phyloP scores from a whole-genome alignment of 2,888 invertebrate genomes.

The Drosophila yooni region DNA sequence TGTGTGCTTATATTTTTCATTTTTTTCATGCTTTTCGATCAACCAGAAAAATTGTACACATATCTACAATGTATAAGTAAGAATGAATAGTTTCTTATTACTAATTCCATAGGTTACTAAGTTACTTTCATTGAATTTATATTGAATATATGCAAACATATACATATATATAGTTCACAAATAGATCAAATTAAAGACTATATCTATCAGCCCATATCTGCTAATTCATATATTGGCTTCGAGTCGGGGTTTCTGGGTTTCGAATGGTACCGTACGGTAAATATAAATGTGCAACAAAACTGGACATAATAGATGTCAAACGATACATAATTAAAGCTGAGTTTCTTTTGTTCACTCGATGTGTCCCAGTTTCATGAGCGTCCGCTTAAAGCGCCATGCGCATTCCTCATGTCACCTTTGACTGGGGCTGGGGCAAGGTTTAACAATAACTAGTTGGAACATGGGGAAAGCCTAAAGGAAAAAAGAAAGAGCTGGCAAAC shows the following conservation, averaged over 20 bases:
- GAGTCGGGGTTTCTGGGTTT: background rate
- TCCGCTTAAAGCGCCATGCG: constrained; percentile 52
- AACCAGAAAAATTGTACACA: constrained; percentile 8
- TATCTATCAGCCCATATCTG: background rate
- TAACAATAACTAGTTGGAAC: constrained; percentile 43
- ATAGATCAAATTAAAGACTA: background rate
- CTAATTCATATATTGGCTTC: no score
- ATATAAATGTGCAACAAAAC: background rate
- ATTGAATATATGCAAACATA: background rate
- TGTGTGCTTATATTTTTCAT: constrained; percentile 5
- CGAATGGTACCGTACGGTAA: background rate
- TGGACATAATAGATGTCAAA: background rate
- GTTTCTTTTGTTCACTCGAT: constrained; percentile 19
- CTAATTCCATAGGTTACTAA: background rate
- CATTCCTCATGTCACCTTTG: constrained; percentile 55
- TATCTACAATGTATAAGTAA: constrained; percentile 7
- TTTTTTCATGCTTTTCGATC: constrained; percentile 14
- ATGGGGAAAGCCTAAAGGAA: constrained; percentile 17
- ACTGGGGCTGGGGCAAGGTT: constrained; percentile 32
- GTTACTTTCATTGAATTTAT: background rate
- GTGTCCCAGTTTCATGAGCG: constrained; percentile 64
- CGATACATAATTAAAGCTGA: constrained; percentile 37
- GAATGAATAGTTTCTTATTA: background rate
- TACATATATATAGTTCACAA: background rate
- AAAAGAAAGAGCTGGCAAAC: constrained; percentile 16